Base-by-base conservation (phyloP, 2,797 vertebrate species). In the Gouania willdenowi region DNA sequence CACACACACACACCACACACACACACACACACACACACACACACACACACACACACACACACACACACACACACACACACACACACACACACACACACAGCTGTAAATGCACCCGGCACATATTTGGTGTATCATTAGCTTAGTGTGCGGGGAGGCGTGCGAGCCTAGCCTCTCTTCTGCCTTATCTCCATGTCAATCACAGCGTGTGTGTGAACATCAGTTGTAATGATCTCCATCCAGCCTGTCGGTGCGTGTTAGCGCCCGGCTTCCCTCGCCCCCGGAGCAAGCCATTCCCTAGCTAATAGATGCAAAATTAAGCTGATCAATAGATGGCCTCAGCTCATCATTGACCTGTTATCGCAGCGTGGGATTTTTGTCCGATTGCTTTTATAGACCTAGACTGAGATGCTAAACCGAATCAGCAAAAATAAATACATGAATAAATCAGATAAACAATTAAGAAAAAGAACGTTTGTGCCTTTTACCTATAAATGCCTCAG, bases 251-350 rank as follows among this genome's bases (percentile, higher is more conserved):
- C 67, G 79, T 76, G 84, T 84, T 83, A 77, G 82, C 73, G 77
- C 81, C 82, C 39, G 70, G 83, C 81, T 83, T 75, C 70, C 77
- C 67, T 79, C 77, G 75, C 80, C 81, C 83, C 81, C 79, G 72
- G 81, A 83, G 81, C 81, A 79, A 81, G 66, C 75, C 55, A 49
- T 75, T 85, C 84, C 83, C 83, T 58, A 82, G 84, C 81, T 87
- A 87, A 87, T 87, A 87, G 84, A 87, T 87, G 84, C 84, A 81
- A 85, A 87, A 87, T 87, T 84, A 84, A 83, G 79, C 80, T 85
- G 83, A 87, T 87, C 84, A 87, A 87, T 87, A 84, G 82, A 84
- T 84, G 80, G 83, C 81, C 84, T 83, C 74, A 57, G 83, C 83
- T 87, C 83, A 81, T 87, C 87, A 87, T 87, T 80, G 84, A 87